A percentile compares a stretch with the other conserved stretches of the same genome.
Evolutionary conservation across 2,113 vertebrate genomes (phyloP).

Genomic region (Spermophilus dauricus): DNA sequence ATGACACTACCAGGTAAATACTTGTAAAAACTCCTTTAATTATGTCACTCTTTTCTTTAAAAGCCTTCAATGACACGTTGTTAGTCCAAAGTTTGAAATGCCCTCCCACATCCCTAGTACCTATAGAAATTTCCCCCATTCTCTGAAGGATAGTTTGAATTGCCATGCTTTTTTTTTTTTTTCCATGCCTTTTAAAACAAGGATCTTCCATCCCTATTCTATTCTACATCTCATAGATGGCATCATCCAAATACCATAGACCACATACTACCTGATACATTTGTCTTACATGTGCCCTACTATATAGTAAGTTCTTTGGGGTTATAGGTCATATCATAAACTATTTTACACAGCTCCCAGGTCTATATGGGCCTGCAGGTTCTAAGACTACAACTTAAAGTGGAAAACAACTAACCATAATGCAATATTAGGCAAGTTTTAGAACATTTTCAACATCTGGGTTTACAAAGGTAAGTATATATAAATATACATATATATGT

Average conservation of each 20-base stretch:
- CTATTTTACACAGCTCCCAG: not conserved
- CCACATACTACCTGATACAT: not conserved
- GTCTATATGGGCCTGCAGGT: not conserved
- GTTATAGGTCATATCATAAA: not conserved
- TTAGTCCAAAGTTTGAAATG: not conserved
- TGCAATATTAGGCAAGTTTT: not conserved
- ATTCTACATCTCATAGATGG: not conserved
- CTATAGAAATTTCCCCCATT: not conserved
- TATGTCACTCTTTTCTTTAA: not conserved
- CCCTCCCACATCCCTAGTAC: not conserved
- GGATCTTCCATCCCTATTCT: not conserved
- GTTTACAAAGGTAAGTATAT: not conserved
- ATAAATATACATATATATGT: too few species aligned
- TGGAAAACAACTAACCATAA: not conserved
- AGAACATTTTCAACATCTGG: slow-evolving; percentile 15
- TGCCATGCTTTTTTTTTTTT: slow-evolving; percentile 8
- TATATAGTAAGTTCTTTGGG: not conserved
- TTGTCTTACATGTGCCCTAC: not conserved
- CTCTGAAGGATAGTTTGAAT: slow-evolving; percentile 10
- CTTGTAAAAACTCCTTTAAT: not conserved
- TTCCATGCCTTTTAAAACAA: not conserved
- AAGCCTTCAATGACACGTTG: not conserved
- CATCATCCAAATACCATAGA: not conserved
- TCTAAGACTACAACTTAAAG: not conserved
- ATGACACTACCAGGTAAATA: not conserved